phyloP scores from a whole-genome alignment of 2,113 vertebrate species.

The Craseonycteris thonglongyai region DNA sequence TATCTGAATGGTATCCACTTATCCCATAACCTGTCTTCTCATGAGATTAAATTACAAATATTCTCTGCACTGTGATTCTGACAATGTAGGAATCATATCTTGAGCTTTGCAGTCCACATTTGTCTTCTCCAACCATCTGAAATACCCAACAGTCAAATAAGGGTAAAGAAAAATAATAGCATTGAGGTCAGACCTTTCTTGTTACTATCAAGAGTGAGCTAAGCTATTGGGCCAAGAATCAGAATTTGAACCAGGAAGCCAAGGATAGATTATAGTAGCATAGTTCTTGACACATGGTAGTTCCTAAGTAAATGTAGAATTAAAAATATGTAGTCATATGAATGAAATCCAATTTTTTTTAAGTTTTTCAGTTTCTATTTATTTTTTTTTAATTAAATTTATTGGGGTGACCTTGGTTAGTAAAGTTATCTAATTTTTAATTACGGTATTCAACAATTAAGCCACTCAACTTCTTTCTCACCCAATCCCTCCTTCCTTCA shows the following conservation, averaged over 20 bases:
- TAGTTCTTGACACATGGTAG: neutral
- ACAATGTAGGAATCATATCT: neutral
- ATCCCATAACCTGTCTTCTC: neutral
- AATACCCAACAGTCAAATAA: neutral
- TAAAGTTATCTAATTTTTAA: neutral
- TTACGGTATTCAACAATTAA: neutral
- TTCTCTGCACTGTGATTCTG: neutral
- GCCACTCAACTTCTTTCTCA: neutral
- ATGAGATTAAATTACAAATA: neutral
- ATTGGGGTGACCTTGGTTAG: too few relatives aligned
- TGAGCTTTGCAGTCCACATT: neutral
- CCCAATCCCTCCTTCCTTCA: neutral
- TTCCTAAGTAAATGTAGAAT: neutral
- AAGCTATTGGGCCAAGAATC: neutral
- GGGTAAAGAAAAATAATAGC: neutral
- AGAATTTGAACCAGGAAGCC: neutral
- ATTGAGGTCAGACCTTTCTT: neutral
- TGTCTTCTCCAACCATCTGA: neutral
- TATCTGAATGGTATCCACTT: neutral
- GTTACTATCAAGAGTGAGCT: neutral
- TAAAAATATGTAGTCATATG: neutral
- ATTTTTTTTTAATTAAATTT: too few relatives aligned
- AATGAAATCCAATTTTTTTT: neutral
- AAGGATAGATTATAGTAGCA: neutral
- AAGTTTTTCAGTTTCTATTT: neutral